Evolutionary conservation across 2,113 vertebrate genomes (phyloP).

Genomic region (Oreotrochilus melanogaster): DNA sequence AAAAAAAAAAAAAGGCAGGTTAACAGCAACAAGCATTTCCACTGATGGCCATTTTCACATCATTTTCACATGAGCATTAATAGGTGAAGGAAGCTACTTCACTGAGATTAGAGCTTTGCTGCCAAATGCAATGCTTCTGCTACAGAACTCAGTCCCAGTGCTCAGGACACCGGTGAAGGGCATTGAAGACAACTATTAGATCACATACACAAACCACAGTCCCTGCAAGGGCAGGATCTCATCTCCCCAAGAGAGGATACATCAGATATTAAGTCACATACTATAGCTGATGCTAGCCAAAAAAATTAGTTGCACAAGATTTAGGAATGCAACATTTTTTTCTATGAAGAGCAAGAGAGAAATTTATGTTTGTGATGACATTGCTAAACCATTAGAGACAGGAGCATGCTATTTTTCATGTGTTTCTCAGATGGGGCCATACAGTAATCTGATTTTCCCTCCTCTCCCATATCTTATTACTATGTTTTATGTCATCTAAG

Average conservation of each 20-base stretch:
- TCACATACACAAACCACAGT: neutral
- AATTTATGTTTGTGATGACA: constrained; percentile 55
- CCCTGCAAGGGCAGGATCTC: constrained; percentile 37
- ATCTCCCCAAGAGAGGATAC: constrained; percentile 50
- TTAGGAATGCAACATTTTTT: constrained; percentile 53
- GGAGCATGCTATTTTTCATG: constrained; percentile 24
- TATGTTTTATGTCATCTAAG: constrained; percentile 46
- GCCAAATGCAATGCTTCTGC: neutral
- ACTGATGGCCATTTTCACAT: neutral
- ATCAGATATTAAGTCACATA: constrained; percentile 50
- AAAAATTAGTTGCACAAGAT: constrained; percentile 57
- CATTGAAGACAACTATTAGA: neutral
- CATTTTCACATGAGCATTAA: neutral
- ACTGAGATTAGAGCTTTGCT: neutral
- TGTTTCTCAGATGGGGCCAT: neutral
- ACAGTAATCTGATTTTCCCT: constrained; percentile 62
- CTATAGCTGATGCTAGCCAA: constrained; percentile 45
- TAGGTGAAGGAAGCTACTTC: neutral
- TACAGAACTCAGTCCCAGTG: neutral
- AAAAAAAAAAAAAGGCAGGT: neutral
- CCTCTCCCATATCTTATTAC: constrained; percentile 50
- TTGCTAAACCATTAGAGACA: constrained; percentile 22
- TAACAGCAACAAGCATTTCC: neutral
- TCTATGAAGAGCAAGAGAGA: constrained; percentile 31
- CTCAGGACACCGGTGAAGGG: neutral